These are phyloP conservation scores for Chloropsis cyanopogon DNA, from an alignment of 2,113 vertebrate genomes.

Conservation along the genomic window DNA sequence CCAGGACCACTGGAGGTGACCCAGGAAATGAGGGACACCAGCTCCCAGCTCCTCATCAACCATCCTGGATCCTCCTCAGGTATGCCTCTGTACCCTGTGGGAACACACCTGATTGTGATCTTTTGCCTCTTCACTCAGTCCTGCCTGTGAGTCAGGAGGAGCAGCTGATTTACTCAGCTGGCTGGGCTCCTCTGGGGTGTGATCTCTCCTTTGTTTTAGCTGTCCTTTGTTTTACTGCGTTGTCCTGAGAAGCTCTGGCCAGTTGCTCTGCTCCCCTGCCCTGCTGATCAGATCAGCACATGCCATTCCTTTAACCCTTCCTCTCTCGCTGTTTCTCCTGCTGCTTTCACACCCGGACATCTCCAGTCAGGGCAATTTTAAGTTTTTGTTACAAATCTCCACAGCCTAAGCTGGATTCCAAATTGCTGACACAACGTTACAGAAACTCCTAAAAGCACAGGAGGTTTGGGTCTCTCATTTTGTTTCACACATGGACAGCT, in stretches of 20 bases:
- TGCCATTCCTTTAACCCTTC: constrained; percentile 28
- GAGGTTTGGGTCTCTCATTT: background rate
- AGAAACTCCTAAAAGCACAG: background rate
- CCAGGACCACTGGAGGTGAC: background rate
- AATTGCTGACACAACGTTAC: background rate
- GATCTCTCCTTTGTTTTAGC: constrained; percentile 7
- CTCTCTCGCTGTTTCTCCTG: background rate
- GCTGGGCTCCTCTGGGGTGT: background rate
- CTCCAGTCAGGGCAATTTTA: background rate
- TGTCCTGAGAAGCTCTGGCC: background rate
- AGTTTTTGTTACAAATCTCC: background rate
- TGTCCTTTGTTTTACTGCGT: background rate
- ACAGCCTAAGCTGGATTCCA: background rate
- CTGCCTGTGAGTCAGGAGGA: background rate
- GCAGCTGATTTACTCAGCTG: background rate
- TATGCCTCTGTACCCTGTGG: background rate
- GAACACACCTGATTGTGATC: background rate
- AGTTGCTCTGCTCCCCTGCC: background rate
- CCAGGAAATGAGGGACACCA: background rate
- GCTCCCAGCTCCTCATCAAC: background rate
- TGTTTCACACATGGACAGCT: background rate
- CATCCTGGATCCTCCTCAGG: background rate
- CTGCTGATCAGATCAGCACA: constrained; percentile 16
- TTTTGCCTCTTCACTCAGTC: background rate
- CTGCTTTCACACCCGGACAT: background rate